Evolutionary conservation across 2,797 vertebrate genomes (phyloP).

Genomic region (Prionace glauca): DNA sequence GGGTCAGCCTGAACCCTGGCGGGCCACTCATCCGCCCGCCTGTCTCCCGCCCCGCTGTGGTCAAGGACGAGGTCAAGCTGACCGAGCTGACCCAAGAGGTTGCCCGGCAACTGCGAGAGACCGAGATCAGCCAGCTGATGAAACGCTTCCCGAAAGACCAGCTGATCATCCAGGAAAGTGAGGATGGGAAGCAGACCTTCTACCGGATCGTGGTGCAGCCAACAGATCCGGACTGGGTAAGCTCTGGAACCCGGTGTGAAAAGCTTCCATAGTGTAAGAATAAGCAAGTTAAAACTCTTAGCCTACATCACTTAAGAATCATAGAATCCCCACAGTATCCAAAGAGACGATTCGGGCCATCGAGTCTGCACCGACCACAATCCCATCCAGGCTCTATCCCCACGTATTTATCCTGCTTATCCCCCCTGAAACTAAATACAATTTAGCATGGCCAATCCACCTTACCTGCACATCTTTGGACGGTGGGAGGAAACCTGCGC

Average conservation of each 20-base stretch:
- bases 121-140: constrained; percentile 63
- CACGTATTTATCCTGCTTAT: too few relatives aligned
- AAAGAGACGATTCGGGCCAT: too few relatives aligned
- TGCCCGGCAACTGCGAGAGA: constrained; percentile 57
- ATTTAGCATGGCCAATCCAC: too few relatives aligned
- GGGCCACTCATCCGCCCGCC: constrained; percentile 34
- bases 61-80: constrained; percentile 55
- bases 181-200: constrained; percentile 63
- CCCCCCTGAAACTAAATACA: too few relatives aligned
- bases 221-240: constrained; percentile 75
- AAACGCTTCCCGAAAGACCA: constrained; percentile 68
- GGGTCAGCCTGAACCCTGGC: constrained; percentile 35
- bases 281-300: background rate
- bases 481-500: too few relatives aligned
- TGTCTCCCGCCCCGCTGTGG: constrained; percentile 39
- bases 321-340: too few relatives aligned
- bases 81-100: constrained; percentile 60
- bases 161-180: constrained; percentile 66
- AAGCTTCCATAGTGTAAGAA: background rate
- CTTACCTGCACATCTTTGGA: too few relatives aligned
- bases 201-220: constrained; percentile 61
- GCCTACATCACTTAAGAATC: too few relatives aligned
- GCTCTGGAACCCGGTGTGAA: background rate
- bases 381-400: too few relatives aligned
- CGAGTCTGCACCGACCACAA: too few relatives aligned